Percentiles rank a stretch among this genome's conserved stretches.
Conservation (phyloP, 2,888 invertebrate genomes). For the Xylophagus ater region DNA sequence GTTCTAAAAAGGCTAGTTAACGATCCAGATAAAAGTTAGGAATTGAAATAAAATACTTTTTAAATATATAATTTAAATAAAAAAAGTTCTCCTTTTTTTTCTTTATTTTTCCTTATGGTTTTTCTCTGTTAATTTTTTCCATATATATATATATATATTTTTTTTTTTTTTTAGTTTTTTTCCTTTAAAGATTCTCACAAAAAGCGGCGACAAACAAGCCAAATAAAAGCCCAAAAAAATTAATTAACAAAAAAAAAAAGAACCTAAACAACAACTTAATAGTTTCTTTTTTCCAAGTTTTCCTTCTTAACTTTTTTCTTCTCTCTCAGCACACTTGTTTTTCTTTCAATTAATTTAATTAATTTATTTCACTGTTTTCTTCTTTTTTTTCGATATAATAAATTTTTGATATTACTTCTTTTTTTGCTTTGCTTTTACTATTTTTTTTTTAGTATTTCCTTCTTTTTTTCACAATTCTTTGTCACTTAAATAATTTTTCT, state of each 20-base stretch:
- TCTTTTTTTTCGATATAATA: conserved; percentile 3
- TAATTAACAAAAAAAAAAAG: too few species aligned
- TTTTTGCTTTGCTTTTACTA: background rate
- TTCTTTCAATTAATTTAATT: background rate
- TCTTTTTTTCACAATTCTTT: background rate
- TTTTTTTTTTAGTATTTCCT: background rate
- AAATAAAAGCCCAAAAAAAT: conserved; percentile 13
- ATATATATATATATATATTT: too few species aligned
- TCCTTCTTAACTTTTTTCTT: too few species aligned
- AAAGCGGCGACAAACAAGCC: conserved; percentile 13
- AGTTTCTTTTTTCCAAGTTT: too few species aligned
- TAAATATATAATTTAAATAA: conserved; percentile 8
- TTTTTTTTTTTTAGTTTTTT: background rate
- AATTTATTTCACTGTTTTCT: background rate
- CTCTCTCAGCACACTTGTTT: too few species aligned
- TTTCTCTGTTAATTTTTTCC: conserved; percentile 6
- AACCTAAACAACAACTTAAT: too few species aligned
- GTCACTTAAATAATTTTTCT: background rate
- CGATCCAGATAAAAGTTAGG: too few species aligned
- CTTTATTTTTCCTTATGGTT: conserved; percentile 9
- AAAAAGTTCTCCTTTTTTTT: conserved; percentile 8
- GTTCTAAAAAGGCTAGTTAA: too few species aligned
- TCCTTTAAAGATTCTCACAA: conserved; percentile 11
- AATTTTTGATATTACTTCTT: conserved; percentile 1
- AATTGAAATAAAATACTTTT: too few species aligned